phyloP scores from a whole-genome alignment of 2,888 invertebrate genomes.

The Drosophila mulleri region DNA sequence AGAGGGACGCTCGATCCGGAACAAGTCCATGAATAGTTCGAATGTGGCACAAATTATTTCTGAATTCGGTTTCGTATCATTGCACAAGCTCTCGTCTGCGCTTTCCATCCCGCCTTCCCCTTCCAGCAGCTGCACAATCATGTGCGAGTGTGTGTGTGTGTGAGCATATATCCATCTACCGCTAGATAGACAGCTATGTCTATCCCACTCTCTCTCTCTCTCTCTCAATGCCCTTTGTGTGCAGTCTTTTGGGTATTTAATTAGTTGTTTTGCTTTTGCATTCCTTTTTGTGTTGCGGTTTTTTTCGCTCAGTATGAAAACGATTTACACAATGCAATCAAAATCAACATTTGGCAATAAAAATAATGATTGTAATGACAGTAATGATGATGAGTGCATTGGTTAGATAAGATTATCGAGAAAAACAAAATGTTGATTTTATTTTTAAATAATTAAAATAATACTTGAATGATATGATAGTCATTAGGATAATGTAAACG shows the following conservation, averaged over 20 bases:
- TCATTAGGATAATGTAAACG: not conserved
- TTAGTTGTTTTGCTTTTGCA: constrained; percentile 15
- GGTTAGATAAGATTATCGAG: not conserved
- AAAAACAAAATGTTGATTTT: not conserved
- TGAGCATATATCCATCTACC: not conserved
- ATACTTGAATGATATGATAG: not conserved
- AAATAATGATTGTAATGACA: constrained; percentile 1
- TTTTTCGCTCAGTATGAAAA: not conserved
- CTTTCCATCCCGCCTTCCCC: not conserved
- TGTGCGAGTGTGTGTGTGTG: not conserved
- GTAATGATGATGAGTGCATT: not conserved
- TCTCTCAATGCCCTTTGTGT: not conserved
- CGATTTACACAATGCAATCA: constrained; percentile 36
- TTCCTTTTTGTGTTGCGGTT: constrained; percentile 14
- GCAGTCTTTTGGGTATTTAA: constrained; percentile 11
- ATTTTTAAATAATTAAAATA: not conserved
- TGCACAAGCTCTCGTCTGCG: not conserved
- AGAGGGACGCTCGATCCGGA: not conserved
- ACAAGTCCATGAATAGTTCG: constrained; percentile 12
- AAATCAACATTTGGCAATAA: constrained; percentile 20
- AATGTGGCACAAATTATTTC: constrained; percentile 32
- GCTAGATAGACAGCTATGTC: not conserved
- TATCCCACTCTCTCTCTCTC: not conserved
- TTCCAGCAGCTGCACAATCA: too few species aligned
- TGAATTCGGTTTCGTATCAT: constrained; percentile 11